Percentiles rank a stretch among this genome's conserved stretches.
Conservation (phyloP, 2,888 invertebrate genomes). For the Thecophora atra region DNA sequence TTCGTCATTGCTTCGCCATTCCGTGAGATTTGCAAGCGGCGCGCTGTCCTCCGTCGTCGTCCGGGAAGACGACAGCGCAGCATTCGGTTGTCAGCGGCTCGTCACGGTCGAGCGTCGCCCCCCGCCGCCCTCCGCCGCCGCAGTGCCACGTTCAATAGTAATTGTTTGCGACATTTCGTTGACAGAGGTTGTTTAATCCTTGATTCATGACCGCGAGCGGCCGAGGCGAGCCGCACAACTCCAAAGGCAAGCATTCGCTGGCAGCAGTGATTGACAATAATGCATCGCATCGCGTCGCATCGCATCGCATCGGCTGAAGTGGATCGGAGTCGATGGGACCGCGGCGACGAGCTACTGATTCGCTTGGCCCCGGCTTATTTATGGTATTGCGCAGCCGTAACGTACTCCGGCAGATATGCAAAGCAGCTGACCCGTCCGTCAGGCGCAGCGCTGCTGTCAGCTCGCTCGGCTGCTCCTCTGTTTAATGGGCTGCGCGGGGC, state of each 20-base stretch:
- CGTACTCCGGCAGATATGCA: conserved; percentile 61
- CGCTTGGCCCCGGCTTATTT: neutral
- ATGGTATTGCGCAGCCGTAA: conserved; percentile 46
- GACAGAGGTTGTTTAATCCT: conserved; percentile 52
- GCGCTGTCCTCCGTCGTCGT: neutral
- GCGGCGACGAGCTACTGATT: neutral
- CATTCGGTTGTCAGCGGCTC: neutral
- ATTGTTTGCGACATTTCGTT: conserved; percentile 58
- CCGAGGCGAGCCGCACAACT: conserved; percentile 31
- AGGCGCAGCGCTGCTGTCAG: conserved; percentile 41
- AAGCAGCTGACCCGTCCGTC: conserved; percentile 64
- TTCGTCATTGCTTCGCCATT: neutral
- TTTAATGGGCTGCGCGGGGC: conserved; percentile 24
- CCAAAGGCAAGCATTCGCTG: conserved; percentile 43
- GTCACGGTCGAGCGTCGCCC: neutral
- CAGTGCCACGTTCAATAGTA: conserved; percentile 51
- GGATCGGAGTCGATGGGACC: conserved; percentile 18
- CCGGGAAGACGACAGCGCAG: neutral
- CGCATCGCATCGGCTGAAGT: no score
- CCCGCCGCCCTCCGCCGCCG: neutral
- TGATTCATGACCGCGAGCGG: conserved; percentile 48
- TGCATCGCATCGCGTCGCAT: no score
- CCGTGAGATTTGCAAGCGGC: neutral
- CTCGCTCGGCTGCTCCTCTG: conserved; percentile 42
- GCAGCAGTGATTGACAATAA: conserved; percentile 59